These are phyloP conservation scores for Carassius gibelio DNA, from an alignment of 2,113 vertebrate species.

Conservation along the genomic window DNA sequence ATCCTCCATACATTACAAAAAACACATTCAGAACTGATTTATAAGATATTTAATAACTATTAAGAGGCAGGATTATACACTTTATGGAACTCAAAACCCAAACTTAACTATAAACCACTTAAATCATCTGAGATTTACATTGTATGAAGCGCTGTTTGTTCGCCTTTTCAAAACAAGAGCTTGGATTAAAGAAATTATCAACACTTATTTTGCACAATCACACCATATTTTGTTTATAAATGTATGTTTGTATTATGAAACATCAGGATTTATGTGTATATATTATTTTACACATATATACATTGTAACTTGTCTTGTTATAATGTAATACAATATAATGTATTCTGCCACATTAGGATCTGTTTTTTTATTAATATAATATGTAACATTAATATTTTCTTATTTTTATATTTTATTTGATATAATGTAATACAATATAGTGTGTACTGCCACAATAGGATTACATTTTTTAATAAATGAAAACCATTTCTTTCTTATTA, in stretches of 20 bases:
- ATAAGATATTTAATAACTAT: not conserved
- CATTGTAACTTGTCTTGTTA: not conserved
- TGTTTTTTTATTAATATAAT: too few relatives aligned
- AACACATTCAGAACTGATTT: not conserved
- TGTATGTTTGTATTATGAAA: too few relatives aligned
- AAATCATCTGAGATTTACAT: not conserved
- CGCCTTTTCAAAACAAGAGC: not conserved
- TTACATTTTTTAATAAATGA: not conserved
- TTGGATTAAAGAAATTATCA: not conserved
- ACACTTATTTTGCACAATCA: too few relatives aligned
- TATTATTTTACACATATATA: not conserved
- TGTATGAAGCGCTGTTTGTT: too few relatives aligned
- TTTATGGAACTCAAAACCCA: not conserved
- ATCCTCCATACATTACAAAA: not conserved
- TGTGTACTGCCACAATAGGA: too few relatives aligned
- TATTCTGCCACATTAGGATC: too few relatives aligned
- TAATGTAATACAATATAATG: not conserved
- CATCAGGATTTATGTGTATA: not conserved
- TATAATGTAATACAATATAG: too few relatives aligned
- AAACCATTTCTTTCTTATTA: too few relatives aligned
- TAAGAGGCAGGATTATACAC: not conserved
- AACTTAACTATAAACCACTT: not conserved
- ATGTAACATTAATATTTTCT: too few relatives aligned
- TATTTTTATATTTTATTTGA: too few relatives aligned
- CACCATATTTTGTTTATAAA: not conserved